Evolutionary conservation across 2,888 invertebrate genomes (phyloP), one percentile per base, ranked within the genome.

Genomic region (Ectropis crepuscularia): DNA sequence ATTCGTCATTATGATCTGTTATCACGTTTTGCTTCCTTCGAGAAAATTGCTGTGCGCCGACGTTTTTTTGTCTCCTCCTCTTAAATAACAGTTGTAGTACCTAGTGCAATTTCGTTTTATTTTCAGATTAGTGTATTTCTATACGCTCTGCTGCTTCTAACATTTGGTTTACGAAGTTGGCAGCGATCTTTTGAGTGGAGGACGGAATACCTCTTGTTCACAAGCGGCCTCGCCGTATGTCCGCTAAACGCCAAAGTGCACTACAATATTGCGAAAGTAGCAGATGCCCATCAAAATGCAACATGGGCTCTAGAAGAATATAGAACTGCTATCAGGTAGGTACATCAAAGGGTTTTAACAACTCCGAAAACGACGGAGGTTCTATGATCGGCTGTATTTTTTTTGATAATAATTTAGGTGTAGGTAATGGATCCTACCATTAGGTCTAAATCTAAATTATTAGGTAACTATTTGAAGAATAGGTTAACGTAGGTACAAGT

Each of bases 191-290:
- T 88, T 4, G 95, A 98, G 57, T 99, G 99, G 99, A 93, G 94
- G 64, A 95, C 91, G 58, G 98, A 99, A 86, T 95, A 95, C 73
- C 85, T 89, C 11, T 89, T 99, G 43, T 99, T 98, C 83, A 89
- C 92, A 51, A 96, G 97, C 37, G 99, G 96, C 0, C 86, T 97
- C n/a, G 82, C 92, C 36, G 97, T 99, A 11, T 99, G 99, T 81
- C 98, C 99, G 0, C 92, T 96, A 51, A 99, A 99, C 92, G 99
- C 99, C 16, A 99, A 99, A 94, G 96, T 96, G 5, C 96, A 94
- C 75, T 99, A 99, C 82, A 99, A 99, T 85, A 95, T 99, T 57
- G 99, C 96, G 0, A 98, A 98, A 86, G 95, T 96, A 65, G 95
- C 97, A 10, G 96, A 96, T 0, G 98, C 98, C 76, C 90, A 91